Evolutionary conservation across 1,140 invertebrate genomes (phyloP).

Genomic region (Drosophila mojavensis): DNA sequence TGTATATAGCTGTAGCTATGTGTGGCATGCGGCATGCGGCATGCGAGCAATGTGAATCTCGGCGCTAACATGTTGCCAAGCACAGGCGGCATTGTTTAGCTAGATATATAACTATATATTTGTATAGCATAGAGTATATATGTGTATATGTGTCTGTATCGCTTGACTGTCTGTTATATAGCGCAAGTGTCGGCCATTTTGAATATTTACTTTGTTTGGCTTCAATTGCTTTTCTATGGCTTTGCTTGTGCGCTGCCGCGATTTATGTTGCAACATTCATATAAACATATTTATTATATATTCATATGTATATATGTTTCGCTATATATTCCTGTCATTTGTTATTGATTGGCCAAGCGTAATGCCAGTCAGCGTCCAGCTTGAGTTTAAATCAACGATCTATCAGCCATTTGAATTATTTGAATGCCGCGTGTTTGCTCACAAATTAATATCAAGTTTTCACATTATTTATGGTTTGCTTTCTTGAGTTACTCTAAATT

Average conservation of each 20-base stretch:
- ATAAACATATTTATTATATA: constrained; percentile 6
- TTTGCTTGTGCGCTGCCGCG: constrained; percentile 15
- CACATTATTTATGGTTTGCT: constrained; percentile 11
- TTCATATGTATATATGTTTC: not conserved
- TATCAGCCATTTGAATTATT: constrained; percentile 31
- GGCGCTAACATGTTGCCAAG: constrained; percentile 76
- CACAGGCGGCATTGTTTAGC: constrained; percentile 56
- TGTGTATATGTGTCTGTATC: not conserved
- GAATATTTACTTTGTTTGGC: constrained; percentile 67
- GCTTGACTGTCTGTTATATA: constrained; percentile 11
- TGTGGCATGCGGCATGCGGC: constrained; percentile 4
- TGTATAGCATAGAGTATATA: not conserved
- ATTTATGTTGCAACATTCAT: constrained; percentile 48
- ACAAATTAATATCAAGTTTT: not conserved
- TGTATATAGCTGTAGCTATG: constrained; percentile 15
- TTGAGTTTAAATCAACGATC: constrained; percentile 32
- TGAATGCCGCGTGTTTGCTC: constrained; percentile 8
- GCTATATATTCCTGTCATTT: not conserved
- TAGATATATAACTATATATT: not conserved
- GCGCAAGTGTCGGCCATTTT: constrained; percentile 75
- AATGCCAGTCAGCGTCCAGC: constrained; percentile 1
- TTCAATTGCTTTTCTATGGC: constrained; percentile 38
- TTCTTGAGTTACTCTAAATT: constrained; percentile 2
- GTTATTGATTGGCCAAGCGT: constrained; percentile 31
- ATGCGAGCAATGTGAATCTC: constrained; percentile 67